Percentiles rank a stretch among this genome's conserved stretches.
phyloP scores from a whole-genome alignment of 2,113 vertebrate genomes.

The Carassius auratus region DNA sequence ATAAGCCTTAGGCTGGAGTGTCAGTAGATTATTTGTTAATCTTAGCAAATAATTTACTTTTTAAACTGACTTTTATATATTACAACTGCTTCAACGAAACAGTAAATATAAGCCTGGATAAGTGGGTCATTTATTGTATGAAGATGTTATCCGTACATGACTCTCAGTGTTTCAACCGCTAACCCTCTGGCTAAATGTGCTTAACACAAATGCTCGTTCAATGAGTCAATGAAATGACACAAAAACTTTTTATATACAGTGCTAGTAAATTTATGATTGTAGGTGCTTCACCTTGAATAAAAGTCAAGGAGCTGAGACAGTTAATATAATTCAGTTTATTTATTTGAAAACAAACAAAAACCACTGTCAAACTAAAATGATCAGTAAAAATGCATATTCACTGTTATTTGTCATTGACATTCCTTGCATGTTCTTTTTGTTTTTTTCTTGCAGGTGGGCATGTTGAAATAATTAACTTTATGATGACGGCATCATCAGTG shows the following conservation, averaged over 20 bases:
- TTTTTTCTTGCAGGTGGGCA: not conserved
- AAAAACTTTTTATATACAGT: not conserved
- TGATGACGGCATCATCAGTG: not conserved
- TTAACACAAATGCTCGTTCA: not conserved
- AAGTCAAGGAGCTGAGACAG: not conserved
- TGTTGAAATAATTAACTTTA: conserved; percentile 22
- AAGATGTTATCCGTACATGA: not conserved
- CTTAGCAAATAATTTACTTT: not conserved
- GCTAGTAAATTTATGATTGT: not conserved
- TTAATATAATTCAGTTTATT: conserved; percentile 53
- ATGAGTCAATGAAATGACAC: not conserved
- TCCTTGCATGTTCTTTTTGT: conserved; percentile 15
- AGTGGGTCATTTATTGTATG: not conserved
- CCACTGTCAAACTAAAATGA: conserved; percentile 47
- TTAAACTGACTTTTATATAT: not conserved
- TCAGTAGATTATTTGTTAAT: not conserved
- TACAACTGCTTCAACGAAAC: not conserved
- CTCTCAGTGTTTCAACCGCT: not conserved
- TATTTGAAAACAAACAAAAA: conserved; percentile 48
- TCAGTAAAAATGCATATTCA: conserved; percentile 53
- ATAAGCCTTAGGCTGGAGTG: not conserved
- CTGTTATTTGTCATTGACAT: conserved; percentile 15
- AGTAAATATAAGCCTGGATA: not conserved
- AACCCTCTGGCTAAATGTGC: not conserved
- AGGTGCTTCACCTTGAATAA: not conserved